Evolutionary conservation across 2,113 vertebrate genomes (phyloP).

Genomic region (Tapirus terrestris): DNA sequence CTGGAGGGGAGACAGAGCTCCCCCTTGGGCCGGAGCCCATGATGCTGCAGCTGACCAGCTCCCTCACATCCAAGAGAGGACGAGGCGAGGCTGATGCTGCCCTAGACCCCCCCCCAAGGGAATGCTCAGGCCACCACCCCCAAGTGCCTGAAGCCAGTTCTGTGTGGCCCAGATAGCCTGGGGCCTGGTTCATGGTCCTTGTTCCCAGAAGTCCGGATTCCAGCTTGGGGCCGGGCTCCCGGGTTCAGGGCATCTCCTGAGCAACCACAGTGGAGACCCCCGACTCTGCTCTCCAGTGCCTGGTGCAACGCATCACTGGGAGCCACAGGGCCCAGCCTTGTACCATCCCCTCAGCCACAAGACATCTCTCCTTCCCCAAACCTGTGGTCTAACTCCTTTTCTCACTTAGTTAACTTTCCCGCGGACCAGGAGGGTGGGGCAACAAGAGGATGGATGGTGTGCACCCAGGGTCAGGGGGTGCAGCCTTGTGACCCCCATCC

Average conservation of each 20-base stretch:
- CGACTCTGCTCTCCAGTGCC: neutral
- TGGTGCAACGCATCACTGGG: neutral
- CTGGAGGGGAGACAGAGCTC: too few relatives aligned
- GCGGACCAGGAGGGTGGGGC: fast-evolving
- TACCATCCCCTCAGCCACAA: neutral
- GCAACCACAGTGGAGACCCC: neutral
- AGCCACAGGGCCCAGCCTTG: neutral
- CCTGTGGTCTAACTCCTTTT: neutral
- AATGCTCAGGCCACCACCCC: neutral
- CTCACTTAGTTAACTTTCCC: neutral
- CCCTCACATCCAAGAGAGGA: neutral
- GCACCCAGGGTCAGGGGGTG: neutral
- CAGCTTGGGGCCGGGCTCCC: neutral
- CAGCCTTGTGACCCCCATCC: too few relatives aligned
- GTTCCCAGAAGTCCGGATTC: neutral
- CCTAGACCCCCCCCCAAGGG: neutral
- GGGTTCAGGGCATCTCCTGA: neutral
- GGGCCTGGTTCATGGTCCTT: neutral
- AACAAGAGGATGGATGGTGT: fast-evolving
- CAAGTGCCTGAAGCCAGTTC: too few relatives aligned
- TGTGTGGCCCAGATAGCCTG: fast-evolving
- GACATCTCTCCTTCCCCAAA: neutral
- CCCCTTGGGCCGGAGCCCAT: too few relatives aligned
- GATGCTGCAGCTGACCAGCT: too few relatives aligned
- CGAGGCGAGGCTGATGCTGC: neutral